phyloP scores from a whole-genome alignment of 2,113 vertebrate genomes.

The Cyanoderma ruficeps region DNA sequence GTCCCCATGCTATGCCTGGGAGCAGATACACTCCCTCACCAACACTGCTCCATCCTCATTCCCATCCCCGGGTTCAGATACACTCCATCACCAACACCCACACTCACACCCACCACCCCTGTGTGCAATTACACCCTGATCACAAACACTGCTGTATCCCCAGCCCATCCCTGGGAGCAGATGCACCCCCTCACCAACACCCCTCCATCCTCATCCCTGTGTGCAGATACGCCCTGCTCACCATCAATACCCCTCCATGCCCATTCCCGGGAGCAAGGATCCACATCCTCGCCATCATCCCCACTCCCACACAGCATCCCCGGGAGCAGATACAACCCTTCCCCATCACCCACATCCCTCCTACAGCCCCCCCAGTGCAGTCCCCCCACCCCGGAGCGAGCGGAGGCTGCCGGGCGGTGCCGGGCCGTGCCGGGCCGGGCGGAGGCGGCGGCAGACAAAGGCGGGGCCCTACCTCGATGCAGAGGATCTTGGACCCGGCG shows the following conservation, averaged over 20 bases:
- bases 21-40: neutral
- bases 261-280: neutral
- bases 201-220: neutral
- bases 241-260: neutral
- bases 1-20: neutral
- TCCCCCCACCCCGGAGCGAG: neutral
- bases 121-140: neutral
- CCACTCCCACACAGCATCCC: neutral
- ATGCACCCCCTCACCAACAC: neutral
- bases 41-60: neutral
- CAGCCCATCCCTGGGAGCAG: neutral
- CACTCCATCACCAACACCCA: neutral
- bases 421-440: neutral
- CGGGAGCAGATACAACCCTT: neutral
- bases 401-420: neutral
- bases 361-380: neutral
- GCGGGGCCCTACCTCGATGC: conserved; percentile 60
- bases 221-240: neutral
- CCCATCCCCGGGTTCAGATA: neutral
- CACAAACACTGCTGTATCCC: neutral
- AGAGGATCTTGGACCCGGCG: conserved; percentile 56
- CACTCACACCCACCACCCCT: neutral
- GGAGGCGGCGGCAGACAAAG: conserved; percentile 12
- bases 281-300: neutral
- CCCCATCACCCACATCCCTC: neutral